Base-by-base conservation (phyloP, 2,113 vertebrate genomes). In the Neogobius melanostomus region DNA sequence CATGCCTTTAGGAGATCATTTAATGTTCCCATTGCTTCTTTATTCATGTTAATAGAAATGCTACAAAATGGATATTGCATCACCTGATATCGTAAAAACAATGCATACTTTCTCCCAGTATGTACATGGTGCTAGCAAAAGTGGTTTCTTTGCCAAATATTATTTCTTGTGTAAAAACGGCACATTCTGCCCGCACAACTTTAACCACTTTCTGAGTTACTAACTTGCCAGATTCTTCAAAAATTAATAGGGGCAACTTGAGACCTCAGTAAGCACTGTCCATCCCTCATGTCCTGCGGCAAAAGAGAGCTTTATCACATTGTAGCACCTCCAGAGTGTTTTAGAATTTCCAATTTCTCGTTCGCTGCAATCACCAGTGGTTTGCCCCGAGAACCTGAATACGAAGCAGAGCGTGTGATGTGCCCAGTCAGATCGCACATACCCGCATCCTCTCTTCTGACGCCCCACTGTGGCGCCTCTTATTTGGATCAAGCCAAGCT, bases 381-480 rank as follows among this genome's bases (percentile, higher is more conserved):
- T 79, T 75, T 81, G 69, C 71, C 79, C 78, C 1, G 11, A 63
- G 77, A 77, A 71, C 63, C 69, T 72, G 76, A 80, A 82, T 80
- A 68, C 70, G 80, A 81, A 80, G 53, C 17, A 3, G 52, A 60
- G 15, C 68, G 53, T 28, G 56, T 1, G 44, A 53, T 7, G 42
- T n/a, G 5, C 69, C 53, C 69, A 73, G 64, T 62, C 61, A 52
- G 11, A 79, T 75, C 65, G 68, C 68, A 83, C 46, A 71, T 57
- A 64, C 8, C 9, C 72, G 56, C 47, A 43, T 69, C 1, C 47
- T 72, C 77, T 50, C 62, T 66, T 77, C 45, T 21, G 12, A 63
- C 2, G 46, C 75, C 76, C 53, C 66, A 68, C 74, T 75, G 74
- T 64, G 67, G 12, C 14, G 68, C 42, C 75, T 82, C 61, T n/a